phyloP scores from a whole-genome alignment of 30 jellyfish, hydroid and myxozoan genomes.

The Pelagia noctiluca region DNA sequence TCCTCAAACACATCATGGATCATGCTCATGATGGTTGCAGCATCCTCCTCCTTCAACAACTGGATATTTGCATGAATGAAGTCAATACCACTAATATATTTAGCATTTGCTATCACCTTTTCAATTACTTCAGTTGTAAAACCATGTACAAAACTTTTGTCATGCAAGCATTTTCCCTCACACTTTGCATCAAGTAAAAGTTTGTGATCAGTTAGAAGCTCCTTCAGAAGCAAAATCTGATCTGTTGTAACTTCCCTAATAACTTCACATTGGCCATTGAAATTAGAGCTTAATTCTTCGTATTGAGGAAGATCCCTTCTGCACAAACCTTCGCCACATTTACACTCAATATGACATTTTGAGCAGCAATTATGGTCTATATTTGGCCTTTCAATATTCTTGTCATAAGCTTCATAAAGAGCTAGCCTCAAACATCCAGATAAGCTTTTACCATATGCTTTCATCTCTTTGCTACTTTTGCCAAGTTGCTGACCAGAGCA shows the following conservation, averaged over 20 bases:
- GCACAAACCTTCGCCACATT: slow-evolving; percentile 4
- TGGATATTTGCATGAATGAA: not conserved
- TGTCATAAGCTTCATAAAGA: slow-evolving; percentile 4
- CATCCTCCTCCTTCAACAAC: not conserved
- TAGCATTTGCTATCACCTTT: not conserved
- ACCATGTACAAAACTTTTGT: not conserved
- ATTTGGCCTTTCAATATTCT: slow-evolving; percentile 7
- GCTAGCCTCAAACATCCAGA: slow-evolving; percentile 5
- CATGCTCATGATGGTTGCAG: not conserved
- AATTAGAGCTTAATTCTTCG: not conserved
- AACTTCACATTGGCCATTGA: not conserved
- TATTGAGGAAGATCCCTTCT: not conserved
- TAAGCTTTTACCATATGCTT: not conserved
- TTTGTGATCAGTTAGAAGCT: not conserved
- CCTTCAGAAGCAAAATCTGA: not conserved
- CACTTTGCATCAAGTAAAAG: not conserved
- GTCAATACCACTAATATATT: not conserved
- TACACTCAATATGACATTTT: not conserved
- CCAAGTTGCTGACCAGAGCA: slow-evolving; percentile 32
- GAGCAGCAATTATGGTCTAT: slow-evolving; percentile 21
- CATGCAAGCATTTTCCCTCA: not conserved
- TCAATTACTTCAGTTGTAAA: not conserved
- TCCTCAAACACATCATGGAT: not conserved
- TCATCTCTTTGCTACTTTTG: slow-evolving; percentile 20
- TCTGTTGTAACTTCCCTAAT: not conserved